Evolutionary conservation across 1,140 invertebrate genomes (phyloP).

Genomic region (Drosophila grimshawi): DNA sequence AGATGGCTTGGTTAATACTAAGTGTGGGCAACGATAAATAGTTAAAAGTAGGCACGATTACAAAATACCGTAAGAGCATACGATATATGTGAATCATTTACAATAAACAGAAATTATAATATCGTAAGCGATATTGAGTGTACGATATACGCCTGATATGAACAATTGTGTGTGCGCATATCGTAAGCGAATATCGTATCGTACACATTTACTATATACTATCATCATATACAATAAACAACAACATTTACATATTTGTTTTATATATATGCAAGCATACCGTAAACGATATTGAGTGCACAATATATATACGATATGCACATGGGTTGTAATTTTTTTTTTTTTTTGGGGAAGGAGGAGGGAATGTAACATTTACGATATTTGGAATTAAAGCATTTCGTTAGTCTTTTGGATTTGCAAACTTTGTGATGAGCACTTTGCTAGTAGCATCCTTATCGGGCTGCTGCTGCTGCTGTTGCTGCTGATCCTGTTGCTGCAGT

Average conservation of each 20-base stretch:
- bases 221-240: background rate
- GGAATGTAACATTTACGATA: conserved; percentile 40
- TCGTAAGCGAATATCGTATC: background rate
- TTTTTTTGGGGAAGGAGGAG: background rate
- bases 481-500: conserved; percentile 21
- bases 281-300: conserved; percentile 19
- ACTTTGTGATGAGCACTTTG: conserved; percentile 66
- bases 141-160: background rate
- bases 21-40: conserved; percentile 59
- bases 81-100: background rate
- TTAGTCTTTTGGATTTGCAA: conserved; percentile 81
- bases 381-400: conserved; percentile 73
- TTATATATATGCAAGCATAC: conserved; percentile 1
- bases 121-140: background rate
- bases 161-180: background rate
- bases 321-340: too few relatives aligned
- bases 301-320: background rate
- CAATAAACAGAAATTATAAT: background rate
- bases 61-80: conserved; percentile 7
- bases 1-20: conserved; percentile 63
- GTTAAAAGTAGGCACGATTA: conserved; percentile 45
- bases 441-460: conserved; percentile 18
- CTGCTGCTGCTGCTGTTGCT: conserved; percentile 6
- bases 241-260: background rate
- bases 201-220: background rate